Evolutionary conservation across 1,140 invertebrate species (phyloP).

Genomic region (Gryllus bimaculatus): DNA sequence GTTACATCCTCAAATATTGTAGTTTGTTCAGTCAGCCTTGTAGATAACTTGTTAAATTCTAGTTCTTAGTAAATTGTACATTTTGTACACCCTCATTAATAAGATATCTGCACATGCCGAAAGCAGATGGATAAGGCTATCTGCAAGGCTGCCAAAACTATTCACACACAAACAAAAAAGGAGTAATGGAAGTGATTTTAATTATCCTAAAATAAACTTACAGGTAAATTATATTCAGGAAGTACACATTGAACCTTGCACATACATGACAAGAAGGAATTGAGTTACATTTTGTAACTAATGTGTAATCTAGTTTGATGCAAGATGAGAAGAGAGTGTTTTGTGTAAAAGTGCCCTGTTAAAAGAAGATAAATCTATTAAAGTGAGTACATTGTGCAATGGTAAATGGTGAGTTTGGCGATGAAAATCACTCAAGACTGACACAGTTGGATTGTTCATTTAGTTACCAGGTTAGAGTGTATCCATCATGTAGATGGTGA

Average conservation of each 20-base stretch:
- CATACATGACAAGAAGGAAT: background rate
- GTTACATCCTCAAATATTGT: background rate
- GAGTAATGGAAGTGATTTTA: background rate
- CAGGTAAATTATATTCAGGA: background rate
- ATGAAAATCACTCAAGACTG: background rate
- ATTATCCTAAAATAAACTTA: constrained; percentile 6
- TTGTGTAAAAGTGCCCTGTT: background rate
- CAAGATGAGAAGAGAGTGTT: background rate
- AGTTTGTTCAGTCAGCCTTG: background rate
- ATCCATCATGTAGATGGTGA: background rate
- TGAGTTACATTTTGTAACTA: background rate
- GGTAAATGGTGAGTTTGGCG: background rate
- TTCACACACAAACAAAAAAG: background rate
- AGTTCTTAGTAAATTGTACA: background rate
- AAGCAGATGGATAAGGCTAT: background rate
- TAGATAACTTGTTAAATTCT: background rate
- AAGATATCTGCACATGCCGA: background rate
- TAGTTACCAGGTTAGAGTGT: background rate
- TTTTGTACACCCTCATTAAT: too few relatives aligned
- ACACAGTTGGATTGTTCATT: background rate
- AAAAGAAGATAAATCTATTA: background rate
- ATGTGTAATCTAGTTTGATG: background rate
- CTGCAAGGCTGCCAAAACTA: background rate
- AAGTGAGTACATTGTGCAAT: background rate
- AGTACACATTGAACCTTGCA: background rate